Percentiles rank a stretch among this genome's conserved stretches.
Conservation (phyloP, 2,888 invertebrate genomes). For the Pheosia gnoma region DNA sequence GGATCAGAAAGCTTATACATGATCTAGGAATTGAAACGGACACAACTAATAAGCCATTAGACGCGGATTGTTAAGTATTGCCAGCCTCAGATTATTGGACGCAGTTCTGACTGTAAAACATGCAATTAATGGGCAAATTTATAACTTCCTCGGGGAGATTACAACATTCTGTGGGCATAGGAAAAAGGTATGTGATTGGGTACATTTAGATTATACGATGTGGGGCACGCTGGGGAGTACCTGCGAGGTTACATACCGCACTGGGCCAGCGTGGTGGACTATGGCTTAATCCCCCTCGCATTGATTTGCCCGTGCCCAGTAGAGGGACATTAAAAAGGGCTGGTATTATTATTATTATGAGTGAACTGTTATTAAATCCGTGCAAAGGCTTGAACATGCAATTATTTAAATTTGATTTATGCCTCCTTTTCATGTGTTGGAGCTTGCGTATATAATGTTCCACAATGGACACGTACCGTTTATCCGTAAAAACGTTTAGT, state of each 20-base stretch:
- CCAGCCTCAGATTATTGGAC: neutral
- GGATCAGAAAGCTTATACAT: neutral
- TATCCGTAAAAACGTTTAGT: constrained; percentile 16
- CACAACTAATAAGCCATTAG: neutral
- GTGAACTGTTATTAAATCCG: too few species aligned
- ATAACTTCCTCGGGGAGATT: constrained; percentile 2
- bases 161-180: neutral
- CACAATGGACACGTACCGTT: constrained; percentile 15
- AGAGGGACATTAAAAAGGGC: too few species aligned
- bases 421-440: constrained; percentile 40
- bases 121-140: neutral
- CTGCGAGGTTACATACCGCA: too few species aligned
- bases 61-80: neutral
- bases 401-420: constrained; percentile 53
- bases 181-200: constrained; percentile 2
- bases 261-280: neutral
- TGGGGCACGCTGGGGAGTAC: neutral
- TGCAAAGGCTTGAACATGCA: constrained; percentile 20
- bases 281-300: too few species aligned
- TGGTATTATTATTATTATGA: neutral
- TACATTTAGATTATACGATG: neutral
- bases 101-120: neutral
- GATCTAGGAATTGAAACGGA: neutral
- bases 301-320: too few species aligned
- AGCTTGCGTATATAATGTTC: too few species aligned